Base-by-base conservation (phyloP, 2,888 invertebrate species). In the Hipparchia sbordonii region DNA sequence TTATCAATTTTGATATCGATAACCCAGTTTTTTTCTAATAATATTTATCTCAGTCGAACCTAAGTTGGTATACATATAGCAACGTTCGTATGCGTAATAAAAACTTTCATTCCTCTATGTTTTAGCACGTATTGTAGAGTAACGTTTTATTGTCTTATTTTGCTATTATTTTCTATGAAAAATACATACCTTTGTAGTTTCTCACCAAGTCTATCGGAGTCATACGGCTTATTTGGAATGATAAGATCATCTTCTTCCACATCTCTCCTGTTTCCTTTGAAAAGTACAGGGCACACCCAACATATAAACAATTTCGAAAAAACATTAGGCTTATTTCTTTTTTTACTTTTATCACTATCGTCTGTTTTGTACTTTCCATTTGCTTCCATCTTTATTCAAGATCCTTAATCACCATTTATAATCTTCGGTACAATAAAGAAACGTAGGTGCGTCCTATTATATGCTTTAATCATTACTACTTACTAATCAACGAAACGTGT, bases 181-280 rank as follows among this genome's bases (percentile, higher is more conserved):
- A 62, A 13, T 56, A 33, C 48, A 59, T 88, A 95, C 95, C 84
- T 91, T 83, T 95, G 94, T 54, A 96, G 87, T 82, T 89, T 92
- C 54, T 95, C 91, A n/a, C 96, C 96, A 61, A 96, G 90, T 75
- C 80, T 81, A 61, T 94, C 91, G 0, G 96, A 96, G 74, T 93
- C 89, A 80, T 96, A 97, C 76, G 93, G 91, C 69, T 95, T 93
- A 8, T 95, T 89, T 0, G 95, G 94, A 62, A 85, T 75, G 48
- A 96, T 95, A 45, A 97, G 90, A 87, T 97, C 97, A 8, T 93
- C 89, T 69, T 96, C 93, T 79, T 95, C 95, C 10, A 97, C 89
- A 74, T 95, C 95, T 77, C 94, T 90, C 80, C 84, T 92, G 72
- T 94, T 93, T 6, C 96, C 96, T 78, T 93, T 94, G 71, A 92